phyloP scores from a whole-genome alignment of 2,888 invertebrate genomes.

The Rotaria socialis region DNA sequence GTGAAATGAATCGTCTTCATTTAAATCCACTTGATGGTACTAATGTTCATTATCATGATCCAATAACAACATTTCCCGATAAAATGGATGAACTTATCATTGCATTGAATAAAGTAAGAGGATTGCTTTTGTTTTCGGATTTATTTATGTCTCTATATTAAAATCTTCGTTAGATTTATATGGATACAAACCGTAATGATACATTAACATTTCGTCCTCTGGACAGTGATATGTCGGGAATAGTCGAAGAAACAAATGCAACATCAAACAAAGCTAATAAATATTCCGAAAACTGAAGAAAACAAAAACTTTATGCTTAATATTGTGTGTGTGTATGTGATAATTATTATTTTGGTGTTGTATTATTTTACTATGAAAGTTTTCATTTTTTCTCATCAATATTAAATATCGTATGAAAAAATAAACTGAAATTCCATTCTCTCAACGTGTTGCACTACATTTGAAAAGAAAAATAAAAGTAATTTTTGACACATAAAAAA shows the following conservation, averaged over 20 bases:
- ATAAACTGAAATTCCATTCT: background rate
- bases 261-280: background rate
- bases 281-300: background rate
- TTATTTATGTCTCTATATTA: background rate
- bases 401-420: background rate
- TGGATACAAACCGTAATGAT: constrained; percentile 1
- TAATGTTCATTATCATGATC: constrained; percentile 14
- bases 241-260: background rate
- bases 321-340: background rate
- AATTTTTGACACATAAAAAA: too few relatives aligned
- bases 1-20: background rate
- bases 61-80: background rate
- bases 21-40: constrained; percentile 29
- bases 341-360: background rate
- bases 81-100: constrained; percentile 15
- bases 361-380: background rate
- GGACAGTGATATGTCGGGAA: background rate
- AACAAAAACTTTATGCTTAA: background rate
- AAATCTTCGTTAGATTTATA: background rate
- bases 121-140: background rate
- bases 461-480: too few relatives aligned
- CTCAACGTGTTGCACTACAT: too few relatives aligned
- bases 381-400: background rate
- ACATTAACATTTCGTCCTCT: background rate
- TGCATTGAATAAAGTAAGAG: constrained; percentile 10